These are phyloP conservation scores for Aphrophora alni DNA, from an alignment of 2,888 invertebrate genomes.

Conservation along the genomic window DNA sequence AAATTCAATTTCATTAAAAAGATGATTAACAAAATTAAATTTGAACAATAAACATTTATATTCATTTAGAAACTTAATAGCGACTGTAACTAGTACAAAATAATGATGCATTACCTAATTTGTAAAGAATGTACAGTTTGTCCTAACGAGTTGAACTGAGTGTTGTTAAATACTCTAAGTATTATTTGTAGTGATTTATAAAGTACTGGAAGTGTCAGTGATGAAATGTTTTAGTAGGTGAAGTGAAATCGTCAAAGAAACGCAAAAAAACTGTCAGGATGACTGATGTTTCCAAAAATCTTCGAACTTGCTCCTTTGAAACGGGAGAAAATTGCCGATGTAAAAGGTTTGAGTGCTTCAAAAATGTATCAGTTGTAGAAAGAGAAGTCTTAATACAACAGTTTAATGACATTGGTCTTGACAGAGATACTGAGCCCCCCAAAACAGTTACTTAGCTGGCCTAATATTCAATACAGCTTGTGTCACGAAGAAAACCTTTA, in stretches of 20 bases:
- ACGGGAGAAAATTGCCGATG: conserved; percentile 3
- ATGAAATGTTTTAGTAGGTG: not conserved
- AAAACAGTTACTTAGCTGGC: conserved; percentile 14
- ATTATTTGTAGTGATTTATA: not conserved
- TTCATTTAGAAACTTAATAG: too few species aligned
- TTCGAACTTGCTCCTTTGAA: not conserved
- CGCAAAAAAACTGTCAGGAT: conserved; percentile 9
- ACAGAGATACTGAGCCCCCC: conserved; percentile 3
- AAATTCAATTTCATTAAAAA: too few species aligned
- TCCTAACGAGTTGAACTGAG: not conserved
- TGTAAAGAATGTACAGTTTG: too few species aligned
- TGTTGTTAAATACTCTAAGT: too few species aligned
- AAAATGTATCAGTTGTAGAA: not conserved
- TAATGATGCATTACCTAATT: too few species aligned
- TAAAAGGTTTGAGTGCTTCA: conserved; percentile 14
- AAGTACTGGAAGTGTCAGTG: not conserved
- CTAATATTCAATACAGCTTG: not conserved
- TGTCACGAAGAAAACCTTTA: not conserved
- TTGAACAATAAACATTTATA: too few species aligned
- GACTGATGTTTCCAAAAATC: conserved; percentile 10
- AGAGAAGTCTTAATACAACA: not conserved
- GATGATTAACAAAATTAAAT: too few species aligned
- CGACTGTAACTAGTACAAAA: too few species aligned
- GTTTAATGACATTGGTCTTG: conserved; percentile 7
- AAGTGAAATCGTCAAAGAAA: conserved; percentile 20